Conservation (phyloP, 2,113 vertebrate species). For the Phaethornis superciliosus region DNA sequence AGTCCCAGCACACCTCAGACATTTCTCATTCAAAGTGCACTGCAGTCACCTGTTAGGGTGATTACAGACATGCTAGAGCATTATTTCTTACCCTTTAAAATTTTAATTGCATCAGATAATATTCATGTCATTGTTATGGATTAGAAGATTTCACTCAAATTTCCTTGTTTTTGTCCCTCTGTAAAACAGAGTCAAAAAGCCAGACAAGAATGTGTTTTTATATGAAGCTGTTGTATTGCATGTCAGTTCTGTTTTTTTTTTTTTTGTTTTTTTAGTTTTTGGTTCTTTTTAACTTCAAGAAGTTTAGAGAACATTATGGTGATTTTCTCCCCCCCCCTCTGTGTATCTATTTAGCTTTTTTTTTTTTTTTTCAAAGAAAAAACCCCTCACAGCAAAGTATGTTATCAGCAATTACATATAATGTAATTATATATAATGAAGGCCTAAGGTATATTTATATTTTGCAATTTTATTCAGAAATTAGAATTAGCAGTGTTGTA, state of each 20-base stretch:
- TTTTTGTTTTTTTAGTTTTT: background rate
- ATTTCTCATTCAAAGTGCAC: background rate
- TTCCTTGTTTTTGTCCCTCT: background rate
- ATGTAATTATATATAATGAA: background rate
- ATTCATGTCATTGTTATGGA: background rate
- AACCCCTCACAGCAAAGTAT: background rate
- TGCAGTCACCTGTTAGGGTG: background rate
- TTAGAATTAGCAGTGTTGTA: background rate
- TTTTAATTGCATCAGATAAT: background rate
- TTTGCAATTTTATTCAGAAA: constrained; percentile 3
- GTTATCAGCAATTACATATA: background rate
- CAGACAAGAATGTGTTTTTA: background rate
- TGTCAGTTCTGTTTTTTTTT: background rate
- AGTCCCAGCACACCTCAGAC: background rate
- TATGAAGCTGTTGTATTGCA: background rate
- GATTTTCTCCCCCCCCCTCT: background rate
- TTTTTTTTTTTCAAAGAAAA: background rate
- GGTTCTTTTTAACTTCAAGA: background rate
- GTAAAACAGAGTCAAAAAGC: background rate
- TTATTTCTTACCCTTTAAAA: background rate
- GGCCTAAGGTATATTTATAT: background rate
- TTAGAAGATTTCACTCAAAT: background rate
- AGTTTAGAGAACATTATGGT: background rate
- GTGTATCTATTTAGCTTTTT: background rate
- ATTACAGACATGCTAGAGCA: background rate